Evolutionary conservation across 2,113 vertebrate genomes (phyloP).

Genomic region (Alethe castanea): DNA sequence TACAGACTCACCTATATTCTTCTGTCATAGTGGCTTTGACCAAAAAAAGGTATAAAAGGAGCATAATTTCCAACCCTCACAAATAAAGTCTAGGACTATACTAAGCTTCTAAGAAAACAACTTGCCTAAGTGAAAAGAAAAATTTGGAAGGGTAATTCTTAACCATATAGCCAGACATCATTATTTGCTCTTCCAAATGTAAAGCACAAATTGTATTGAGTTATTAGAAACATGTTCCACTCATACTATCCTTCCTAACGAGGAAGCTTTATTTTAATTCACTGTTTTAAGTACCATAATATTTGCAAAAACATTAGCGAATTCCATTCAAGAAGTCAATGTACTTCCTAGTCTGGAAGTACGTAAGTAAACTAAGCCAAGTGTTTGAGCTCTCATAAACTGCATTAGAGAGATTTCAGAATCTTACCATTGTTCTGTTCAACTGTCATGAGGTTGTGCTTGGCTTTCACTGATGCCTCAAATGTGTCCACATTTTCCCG

Average conservation of each 20-base stretch:
- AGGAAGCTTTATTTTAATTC: neutral
- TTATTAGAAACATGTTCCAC: neutral
- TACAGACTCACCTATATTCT: neutral
- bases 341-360: neutral
- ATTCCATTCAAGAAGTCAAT: neutral
- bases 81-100: neutral
- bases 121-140: neutral
- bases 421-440: constrained; percentile 91
- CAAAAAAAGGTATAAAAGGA: neutral
- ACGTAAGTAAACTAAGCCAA: neutral
- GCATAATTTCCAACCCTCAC: neutral
- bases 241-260: rapidly evolving
- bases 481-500: constrained; percentile 95
- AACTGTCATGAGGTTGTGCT: constrained; percentile 94
- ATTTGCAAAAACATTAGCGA: neutral
- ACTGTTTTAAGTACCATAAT: neutral
- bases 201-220: neutral
- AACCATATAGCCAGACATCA: rapidly evolving
- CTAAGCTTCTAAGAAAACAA: neutral
- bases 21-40: neutral
- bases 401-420: neutral
- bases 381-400: neutral
- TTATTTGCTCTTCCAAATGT: neutral
- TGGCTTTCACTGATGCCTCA: constrained; percentile 94
- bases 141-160: neutral